Conservation (phyloP, 2,797 vertebrate genomes). For the Mormyrops attenuatus region DNA sequence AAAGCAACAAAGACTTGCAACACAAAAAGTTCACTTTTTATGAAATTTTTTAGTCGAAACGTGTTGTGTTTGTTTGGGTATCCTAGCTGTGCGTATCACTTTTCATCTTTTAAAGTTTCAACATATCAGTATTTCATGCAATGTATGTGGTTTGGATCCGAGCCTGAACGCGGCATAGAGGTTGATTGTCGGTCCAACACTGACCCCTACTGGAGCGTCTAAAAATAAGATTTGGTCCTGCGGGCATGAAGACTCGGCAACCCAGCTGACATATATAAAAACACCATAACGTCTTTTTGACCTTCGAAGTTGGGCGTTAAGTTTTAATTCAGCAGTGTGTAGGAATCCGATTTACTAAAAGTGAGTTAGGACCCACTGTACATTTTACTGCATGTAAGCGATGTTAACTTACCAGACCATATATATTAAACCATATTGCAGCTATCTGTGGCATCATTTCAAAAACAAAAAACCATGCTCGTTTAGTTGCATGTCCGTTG, state of each 20-base stretch:
- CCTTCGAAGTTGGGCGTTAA: neutral
- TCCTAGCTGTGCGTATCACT: constrained; percentile 45
- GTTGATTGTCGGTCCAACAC: constrained; percentile 41
- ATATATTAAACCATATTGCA: neutral
- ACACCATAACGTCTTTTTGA: neutral
- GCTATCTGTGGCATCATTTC: constrained; percentile 56
- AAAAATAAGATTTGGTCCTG: neutral
- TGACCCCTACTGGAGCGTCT: constrained; percentile 54
- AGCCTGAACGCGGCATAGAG: neutral
- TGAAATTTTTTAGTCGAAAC: neutral
- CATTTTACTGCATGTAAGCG: neutral
- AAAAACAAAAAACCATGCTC: constrained; percentile 67
- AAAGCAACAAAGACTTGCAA: neutral
- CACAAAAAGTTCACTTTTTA: neutral
- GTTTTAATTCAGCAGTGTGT: neutral
- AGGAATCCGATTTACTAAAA: neutral
- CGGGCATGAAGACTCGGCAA: neutral
- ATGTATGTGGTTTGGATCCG: neutral
- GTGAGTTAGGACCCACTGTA: neutral
- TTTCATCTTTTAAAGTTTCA: constrained; percentile 50
- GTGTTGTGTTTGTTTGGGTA: constrained; percentile 31
- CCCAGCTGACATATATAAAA: neutral
- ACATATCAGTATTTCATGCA: constrained; percentile 43
- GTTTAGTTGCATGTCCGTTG: constrained; percentile 79
- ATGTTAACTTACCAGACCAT: neutral